Conservation (phyloP, 2,888 invertebrate species). For the Synanthedon formicaeformis region DNA sequence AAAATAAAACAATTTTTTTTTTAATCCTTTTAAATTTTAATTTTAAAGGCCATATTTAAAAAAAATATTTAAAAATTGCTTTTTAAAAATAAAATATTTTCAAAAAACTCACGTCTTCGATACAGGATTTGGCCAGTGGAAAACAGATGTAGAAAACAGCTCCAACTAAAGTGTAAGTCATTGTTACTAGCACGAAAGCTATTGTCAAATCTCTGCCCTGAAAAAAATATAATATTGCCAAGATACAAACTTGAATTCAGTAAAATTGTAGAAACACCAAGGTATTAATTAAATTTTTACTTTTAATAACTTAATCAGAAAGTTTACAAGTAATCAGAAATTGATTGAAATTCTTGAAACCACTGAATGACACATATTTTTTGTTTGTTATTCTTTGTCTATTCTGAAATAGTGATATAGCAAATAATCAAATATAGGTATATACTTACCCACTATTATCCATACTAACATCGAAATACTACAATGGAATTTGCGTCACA, state of each 20-base stretch:
- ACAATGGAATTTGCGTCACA: no score
- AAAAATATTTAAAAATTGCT: no score
- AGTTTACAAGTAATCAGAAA: no score
- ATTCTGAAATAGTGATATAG: no score
- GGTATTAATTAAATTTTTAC: not conserved
- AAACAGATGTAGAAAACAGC: conserved; percentile 85
- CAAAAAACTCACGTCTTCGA: conserved; percentile 84
- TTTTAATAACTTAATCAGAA: no score
- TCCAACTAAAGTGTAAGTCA: conserved; percentile 87
- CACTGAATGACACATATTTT: no score
- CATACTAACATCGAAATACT: no score
- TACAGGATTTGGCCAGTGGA: conserved; percentile 86
- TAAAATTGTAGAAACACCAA: conserved; percentile 78
- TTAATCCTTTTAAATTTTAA: not conserved
- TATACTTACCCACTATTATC: no score
- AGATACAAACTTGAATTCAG: conserved; percentile 77
- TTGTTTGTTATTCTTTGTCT: no score
- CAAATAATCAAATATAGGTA: no score
- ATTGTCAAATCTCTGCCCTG: conserved; percentile 87
- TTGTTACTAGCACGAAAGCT: conserved; percentile 83
- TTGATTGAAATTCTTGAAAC: no score
- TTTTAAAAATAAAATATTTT: not conserved
- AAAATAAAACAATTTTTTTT: not conserved
- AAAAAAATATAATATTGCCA: conserved; percentile 32
- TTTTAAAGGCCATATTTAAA: not conserved